Conservation (phyloP, 2,888 invertebrate genomes). For the Spodoptera littoralis region DNA sequence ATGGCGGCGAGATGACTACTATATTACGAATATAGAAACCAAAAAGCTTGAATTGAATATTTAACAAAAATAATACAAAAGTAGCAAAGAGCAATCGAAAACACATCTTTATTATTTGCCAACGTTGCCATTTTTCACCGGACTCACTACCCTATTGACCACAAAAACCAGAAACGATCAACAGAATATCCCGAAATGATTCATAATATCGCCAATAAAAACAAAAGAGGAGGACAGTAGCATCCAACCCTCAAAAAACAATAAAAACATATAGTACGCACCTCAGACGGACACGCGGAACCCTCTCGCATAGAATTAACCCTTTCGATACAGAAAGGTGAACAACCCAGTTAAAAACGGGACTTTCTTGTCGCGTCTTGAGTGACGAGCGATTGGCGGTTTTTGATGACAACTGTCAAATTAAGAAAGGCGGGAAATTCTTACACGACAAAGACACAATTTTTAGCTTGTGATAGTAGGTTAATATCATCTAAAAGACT, state of each 20-base stretch:
- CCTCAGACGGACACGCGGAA: constrained; percentile 78
- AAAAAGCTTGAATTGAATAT: not conserved
- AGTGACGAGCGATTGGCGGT: constrained; percentile 62
- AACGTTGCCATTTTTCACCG: constrained; percentile 8
- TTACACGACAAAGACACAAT: not conserved
- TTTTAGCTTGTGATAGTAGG: too few relatives aligned
- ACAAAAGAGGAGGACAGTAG: constrained; percentile 68
- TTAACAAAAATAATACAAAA: too few relatives aligned
- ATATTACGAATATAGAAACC: not conserved
- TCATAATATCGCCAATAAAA: constrained; percentile 62
- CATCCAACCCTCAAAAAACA: constrained; percentile 74
- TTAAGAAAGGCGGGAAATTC: not conserved
- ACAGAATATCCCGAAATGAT: constrained; percentile 60
- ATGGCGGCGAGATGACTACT: not conserved
- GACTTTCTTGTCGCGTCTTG: constrained; percentile 69
- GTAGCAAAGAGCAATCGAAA: not conserved
- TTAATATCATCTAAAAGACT: too few relatives aligned
- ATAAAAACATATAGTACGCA: constrained; percentile 79
- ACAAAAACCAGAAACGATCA: constrained; percentile 56
- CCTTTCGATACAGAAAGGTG: constrained; percentile 85
- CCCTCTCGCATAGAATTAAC: constrained; percentile 84
- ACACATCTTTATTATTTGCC: not conserved
- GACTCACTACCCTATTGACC: constrained; percentile 39
- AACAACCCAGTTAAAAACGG: constrained; percentile 85
- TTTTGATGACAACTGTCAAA: constrained; percentile 14